Evolutionary conservation across 2,888 invertebrate species (phyloP).

Genomic region (Caenorhabditis panamensis): DNA sequence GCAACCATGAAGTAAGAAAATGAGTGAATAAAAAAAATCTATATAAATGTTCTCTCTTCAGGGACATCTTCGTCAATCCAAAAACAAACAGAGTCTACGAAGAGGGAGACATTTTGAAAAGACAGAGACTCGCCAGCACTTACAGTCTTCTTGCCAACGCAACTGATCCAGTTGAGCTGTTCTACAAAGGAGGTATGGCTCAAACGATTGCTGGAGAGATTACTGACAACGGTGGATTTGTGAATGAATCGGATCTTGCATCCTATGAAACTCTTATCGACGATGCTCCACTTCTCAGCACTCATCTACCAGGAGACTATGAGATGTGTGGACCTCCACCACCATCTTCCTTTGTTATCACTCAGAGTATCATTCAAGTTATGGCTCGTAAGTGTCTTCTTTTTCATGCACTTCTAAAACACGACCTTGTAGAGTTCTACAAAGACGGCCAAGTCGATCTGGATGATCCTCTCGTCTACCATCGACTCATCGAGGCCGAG

Average conservation of each 20-base stretch:
- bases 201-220: conserved; percentile 81
- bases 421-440: conserved; percentile 73
- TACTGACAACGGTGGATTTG: conserved; percentile 70
- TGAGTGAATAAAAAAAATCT: not conserved
- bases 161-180: conserved; percentile 78
- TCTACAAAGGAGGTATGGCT: conserved; percentile 81
- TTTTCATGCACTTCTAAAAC: not conserved
- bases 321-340: conserved; percentile 89
- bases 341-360: conserved; percentile 90
- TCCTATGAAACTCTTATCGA: conserved; percentile 75
- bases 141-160: conserved; percentile 73
- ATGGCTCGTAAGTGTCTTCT: conserved; percentile 83
- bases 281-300: conserved; percentile 71
- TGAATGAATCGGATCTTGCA: conserved; percentile 75
- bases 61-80: conserved; percentile 78
- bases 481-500: conserved; percentile 90
- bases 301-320: conserved; percentile 82
- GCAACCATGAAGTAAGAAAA: conserved; percentile 72
- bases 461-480: conserved; percentile 85
- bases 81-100: conserved; percentile 79
- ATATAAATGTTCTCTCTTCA: conserved; percentile 44
- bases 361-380: conserved; percentile 90
- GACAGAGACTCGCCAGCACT: conserved; percentile 63
- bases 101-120: conserved; percentile 80
- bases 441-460: conserved; percentile 72